A percentile compares a stretch with the other conserved stretches of the same genome.
These are phyloP conservation scores for Struthidea cinerea DNA, from an alignment of 2,113 vertebrate species.

Conservation along the genomic window DNA sequence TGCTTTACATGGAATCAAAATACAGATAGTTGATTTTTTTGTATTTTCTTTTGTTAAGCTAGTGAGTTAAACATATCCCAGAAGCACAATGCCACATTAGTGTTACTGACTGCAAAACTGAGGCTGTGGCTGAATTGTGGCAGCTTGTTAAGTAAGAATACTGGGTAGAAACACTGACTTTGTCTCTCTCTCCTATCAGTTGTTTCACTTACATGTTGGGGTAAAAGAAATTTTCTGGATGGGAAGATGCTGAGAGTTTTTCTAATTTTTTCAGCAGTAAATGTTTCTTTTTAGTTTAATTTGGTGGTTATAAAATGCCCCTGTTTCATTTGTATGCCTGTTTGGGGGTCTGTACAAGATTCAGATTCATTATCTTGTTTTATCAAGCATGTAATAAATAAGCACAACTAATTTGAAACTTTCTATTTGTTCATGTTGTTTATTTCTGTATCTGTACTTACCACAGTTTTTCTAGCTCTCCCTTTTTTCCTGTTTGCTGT, in stretches of 20 bases:
- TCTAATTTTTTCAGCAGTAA: neutral
- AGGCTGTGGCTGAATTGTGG: neutral
- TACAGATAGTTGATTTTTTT: neutral
- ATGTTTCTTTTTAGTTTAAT: neutral
- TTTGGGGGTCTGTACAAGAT: neutral
- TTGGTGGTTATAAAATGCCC: neutral
- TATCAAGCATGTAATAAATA: slow-evolving; percentile 3
- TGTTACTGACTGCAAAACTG: neutral
- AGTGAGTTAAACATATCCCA: slow-evolving; percentile 26
- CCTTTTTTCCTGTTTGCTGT: neutral
- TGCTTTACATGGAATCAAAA: slow-evolving; percentile 5
- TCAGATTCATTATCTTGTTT: neutral
- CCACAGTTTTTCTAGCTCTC: neutral
- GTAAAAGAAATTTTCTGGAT: neutral
- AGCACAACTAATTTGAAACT: neutral
- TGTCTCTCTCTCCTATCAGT: neutral
- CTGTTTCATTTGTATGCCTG: neutral
- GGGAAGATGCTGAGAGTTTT: neutral
- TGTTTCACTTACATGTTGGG: neutral
- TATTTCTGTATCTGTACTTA: neutral
- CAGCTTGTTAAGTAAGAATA: neutral
- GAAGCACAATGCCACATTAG: neutral
- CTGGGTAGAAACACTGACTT: neutral
- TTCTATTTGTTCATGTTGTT: neutral
- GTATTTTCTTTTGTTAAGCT: neutral